Evolutionary conservation across 2,888 invertebrate genomes (phyloP).

Genomic region (Oeneis ivallda): DNA sequence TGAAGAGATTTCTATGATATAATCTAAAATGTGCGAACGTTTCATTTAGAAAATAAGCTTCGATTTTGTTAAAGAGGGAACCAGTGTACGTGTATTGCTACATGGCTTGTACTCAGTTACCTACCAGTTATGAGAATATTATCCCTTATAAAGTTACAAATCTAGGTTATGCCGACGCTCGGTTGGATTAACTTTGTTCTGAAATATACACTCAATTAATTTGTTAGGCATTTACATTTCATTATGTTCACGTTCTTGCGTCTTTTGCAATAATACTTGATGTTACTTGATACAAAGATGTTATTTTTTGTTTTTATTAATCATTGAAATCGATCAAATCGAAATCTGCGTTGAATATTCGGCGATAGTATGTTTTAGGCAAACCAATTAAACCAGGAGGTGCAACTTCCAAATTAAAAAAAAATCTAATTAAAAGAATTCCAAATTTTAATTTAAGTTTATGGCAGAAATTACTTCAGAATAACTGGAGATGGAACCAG

Average conservation of each 20-base stretch:
- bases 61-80: background rate
- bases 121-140: slow-evolving; percentile 71
- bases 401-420: too few relatives aligned
- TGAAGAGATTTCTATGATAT: too few relatives aligned
- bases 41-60: background rate
- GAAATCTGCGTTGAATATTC: too few relatives aligned
- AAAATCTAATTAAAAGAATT: too few relatives aligned
- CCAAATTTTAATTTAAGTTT: too few relatives aligned
- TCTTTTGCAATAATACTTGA: background rate
- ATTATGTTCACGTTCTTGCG: background rate
- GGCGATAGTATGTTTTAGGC: too few relatives aligned
- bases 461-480: background rate
- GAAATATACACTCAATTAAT: slow-evolving; percentile 62
- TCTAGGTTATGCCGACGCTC: slow-evolving; percentile 63
- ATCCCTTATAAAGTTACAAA: slow-evolving; percentile 62
- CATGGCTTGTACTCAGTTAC: slow-evolving; percentile 68
- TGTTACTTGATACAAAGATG: background rate
- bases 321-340: too few relatives aligned
- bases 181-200: slow-evolving; percentile 59
- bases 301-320: background rate
- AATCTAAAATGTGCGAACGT: too few relatives aligned
- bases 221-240: slow-evolving; percentile 40
- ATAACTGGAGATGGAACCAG: background rate
- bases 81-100: slow-evolving; percentile 52
- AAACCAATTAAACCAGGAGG: too few relatives aligned